phyloP scores from a whole-genome alignment of 2,888 invertebrate genomes.

The Callyntrura guangdongensis region DNA sequence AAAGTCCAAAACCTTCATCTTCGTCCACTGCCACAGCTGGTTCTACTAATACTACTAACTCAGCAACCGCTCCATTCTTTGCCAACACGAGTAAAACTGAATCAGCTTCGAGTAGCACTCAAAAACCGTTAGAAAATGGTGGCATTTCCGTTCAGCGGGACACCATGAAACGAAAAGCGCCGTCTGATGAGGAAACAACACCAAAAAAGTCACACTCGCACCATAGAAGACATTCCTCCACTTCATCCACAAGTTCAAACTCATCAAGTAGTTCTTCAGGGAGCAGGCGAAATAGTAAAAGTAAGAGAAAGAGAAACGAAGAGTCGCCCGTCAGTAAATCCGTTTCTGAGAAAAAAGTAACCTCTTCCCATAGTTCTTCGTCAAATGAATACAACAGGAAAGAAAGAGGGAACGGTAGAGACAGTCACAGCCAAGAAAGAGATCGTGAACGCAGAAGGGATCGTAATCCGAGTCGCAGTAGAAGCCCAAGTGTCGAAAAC shows the following conservation, averaged over 20 bases:
- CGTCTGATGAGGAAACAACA: slow-evolving; percentile 59
- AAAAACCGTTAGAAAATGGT: slow-evolving; percentile 48
- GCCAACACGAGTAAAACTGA: not conserved
- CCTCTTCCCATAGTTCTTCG: slow-evolving; percentile 27
- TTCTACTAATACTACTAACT: not conserved
- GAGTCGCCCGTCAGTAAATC: slow-evolving; percentile 13
- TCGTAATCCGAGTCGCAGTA: slow-evolving; percentile 77
- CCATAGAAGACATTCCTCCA: slow-evolving; percentile 65
- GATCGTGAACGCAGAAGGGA: slow-evolving; percentile 72
- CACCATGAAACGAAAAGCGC: slow-evolving; percentile 48
- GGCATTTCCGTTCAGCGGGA: slow-evolving; percentile 33
- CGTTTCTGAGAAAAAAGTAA: slow-evolving; percentile 20
- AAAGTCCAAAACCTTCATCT: slow-evolving; percentile 50
- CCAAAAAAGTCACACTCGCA: slow-evolving; percentile 60
- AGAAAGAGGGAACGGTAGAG: slow-evolving; percentile 48
- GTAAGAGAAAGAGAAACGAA: slow-evolving; percentile 60
- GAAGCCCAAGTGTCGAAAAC: slow-evolving; percentile 55
- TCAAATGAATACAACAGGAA: not conserved
- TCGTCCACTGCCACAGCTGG: not conserved
- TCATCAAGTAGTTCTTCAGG: slow-evolving; percentile 50
- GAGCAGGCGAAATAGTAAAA: slow-evolving; percentile 47
- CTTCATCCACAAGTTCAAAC: slow-evolving; percentile 64
- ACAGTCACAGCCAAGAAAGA: slow-evolving; percentile 75
- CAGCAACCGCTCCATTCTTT: not conserved
- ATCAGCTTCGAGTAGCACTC: not conserved